These are phyloP conservation scores for Clanis bilineata DNA, from an alignment of 2,888 invertebrate species.

Conservation along the genomic window DNA sequence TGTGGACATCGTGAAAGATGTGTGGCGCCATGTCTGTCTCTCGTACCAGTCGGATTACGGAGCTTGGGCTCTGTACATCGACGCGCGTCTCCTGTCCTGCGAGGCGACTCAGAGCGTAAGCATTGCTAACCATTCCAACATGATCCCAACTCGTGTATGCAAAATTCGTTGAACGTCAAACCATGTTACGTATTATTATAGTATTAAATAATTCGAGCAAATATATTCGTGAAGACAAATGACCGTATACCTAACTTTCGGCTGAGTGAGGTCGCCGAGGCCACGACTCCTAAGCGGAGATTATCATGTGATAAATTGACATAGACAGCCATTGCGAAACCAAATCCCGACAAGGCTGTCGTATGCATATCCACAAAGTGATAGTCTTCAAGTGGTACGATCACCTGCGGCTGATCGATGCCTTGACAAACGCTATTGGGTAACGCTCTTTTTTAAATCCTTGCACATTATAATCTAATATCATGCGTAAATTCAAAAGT, in stretches of 20 bases:
- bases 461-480: slow-evolving; percentile 19
- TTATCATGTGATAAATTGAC: slow-evolving; percentile 50
- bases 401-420: slow-evolving; percentile 43
- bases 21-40: slow-evolving; percentile 86
- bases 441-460: slow-evolving; percentile 26
- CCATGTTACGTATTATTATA: neutral
- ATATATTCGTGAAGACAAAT: slow-evolving; percentile 32
- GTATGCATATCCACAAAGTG: slow-evolving; percentile 37
- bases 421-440: slow-evolving; percentile 40
- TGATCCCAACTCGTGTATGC: neutral
- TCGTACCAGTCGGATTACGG: slow-evolving; percentile 84
- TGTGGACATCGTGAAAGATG: slow-evolving; percentile 64
- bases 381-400: slow-evolving; percentile 41
- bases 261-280: slow-evolving; percentile 37
- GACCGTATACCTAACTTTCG: slow-evolving; percentile 31
- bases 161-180: neutral
- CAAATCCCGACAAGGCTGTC: slow-evolving; percentile 48
- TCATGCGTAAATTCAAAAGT: slow-evolving; percentile 13
- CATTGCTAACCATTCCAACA: slow-evolving; percentile 4
- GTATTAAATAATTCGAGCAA: slow-evolving; percentile 19
- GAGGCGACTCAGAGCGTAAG: slow-evolving; percentile 60
- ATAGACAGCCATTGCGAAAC: slow-evolving; percentile 52
- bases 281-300: slow-evolving; percentile 42
- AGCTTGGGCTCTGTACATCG: slow-evolving; percentile 84
- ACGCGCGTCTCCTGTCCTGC: slow-evolving; percentile 77